Percentiles rank a stretch among this genome's conserved stretches.
These are phyloP conservation scores for Ochropacha duplaris DNA, from an alignment of 2,888 invertebrate genomes.

Conservation along the genomic window DNA sequence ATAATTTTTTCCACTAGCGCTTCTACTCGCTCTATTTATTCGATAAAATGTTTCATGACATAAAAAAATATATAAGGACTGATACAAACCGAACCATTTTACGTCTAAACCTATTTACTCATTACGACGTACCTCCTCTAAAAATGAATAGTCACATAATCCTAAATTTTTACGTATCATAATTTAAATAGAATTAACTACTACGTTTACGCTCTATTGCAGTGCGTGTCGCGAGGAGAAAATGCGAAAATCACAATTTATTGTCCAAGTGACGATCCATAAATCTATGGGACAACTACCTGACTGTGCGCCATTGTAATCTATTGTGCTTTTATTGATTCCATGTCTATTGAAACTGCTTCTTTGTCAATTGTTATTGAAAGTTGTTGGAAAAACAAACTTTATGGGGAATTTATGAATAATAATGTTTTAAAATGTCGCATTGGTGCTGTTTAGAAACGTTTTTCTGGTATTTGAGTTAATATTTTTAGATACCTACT, in stretches of 20 bases:
- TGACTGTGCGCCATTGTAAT: slow-evolving; percentile 61
- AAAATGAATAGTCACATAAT: too few species aligned
- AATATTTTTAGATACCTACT: background rate
- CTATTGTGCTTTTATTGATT: slow-evolving; percentile 47
- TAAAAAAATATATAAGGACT: too few species aligned
- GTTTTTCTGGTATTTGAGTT: background rate
- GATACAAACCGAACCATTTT: too few species aligned
- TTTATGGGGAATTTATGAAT: background rate
- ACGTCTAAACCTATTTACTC: too few species aligned
- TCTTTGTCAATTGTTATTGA: slow-evolving; percentile 18
- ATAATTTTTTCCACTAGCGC: too few species aligned
- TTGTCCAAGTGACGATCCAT: slow-evolving; percentile 78
- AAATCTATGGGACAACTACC: slow-evolving; percentile 63
- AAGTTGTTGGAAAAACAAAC: background rate
- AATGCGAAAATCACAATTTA: slow-evolving; percentile 80
- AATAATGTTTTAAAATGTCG: background rate
- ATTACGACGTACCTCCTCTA: too few species aligned
- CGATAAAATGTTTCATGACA: too few species aligned
- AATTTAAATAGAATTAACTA: background rate
- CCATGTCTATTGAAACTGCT: slow-evolving; percentile 37
- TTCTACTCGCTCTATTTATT: too few species aligned
- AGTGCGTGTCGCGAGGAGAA: slow-evolving; percentile 57
- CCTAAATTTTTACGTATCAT: too few species aligned
- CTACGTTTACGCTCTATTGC: slow-evolving; percentile 43
- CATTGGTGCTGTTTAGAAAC: too few species aligned